Conservation (phyloP, 2,797 vertebrate species). For the Pangasius krempfi region DNA sequence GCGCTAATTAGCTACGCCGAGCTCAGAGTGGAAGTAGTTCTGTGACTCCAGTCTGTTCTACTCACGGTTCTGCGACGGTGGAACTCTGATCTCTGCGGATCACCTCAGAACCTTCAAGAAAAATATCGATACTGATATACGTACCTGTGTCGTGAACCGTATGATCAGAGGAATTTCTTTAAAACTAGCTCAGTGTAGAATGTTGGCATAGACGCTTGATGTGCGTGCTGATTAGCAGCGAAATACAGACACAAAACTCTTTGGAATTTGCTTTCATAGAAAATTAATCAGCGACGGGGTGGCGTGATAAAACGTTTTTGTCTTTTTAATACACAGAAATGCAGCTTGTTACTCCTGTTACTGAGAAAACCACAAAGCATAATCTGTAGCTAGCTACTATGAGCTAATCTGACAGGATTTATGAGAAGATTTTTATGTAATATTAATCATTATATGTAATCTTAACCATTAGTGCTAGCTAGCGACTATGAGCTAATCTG, state of each 20-base stretch:
- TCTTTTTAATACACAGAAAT: too few species aligned
- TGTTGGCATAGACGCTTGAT: background rate
- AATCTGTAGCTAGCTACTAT: background rate
- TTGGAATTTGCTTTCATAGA: too few species aligned
- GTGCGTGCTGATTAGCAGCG: too few species aligned
- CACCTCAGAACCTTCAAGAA: background rate
- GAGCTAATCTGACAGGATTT: background rate
- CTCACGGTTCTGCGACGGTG: background rate
- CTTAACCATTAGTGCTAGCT: background rate
- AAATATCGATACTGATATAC: background rate
- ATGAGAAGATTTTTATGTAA: background rate
- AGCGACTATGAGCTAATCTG: background rate
- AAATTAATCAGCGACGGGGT: too few species aligned
- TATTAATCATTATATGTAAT: rapidly evolving
- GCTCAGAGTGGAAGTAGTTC: background rate
- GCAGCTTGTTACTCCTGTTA: background rate
- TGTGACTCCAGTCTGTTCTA: background rate
- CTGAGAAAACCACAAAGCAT: background rate
- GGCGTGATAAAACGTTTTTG: too few species aligned
- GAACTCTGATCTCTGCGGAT: background rate
- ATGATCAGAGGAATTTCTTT: background rate
- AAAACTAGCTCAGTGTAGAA: background rate
- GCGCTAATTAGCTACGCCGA: background rate
- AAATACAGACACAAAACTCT: background rate
- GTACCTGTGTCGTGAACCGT: background rate